phyloP scores from a whole-genome alignment of 2,113 vertebrate species.

The Poecile atricapillus region DNA sequence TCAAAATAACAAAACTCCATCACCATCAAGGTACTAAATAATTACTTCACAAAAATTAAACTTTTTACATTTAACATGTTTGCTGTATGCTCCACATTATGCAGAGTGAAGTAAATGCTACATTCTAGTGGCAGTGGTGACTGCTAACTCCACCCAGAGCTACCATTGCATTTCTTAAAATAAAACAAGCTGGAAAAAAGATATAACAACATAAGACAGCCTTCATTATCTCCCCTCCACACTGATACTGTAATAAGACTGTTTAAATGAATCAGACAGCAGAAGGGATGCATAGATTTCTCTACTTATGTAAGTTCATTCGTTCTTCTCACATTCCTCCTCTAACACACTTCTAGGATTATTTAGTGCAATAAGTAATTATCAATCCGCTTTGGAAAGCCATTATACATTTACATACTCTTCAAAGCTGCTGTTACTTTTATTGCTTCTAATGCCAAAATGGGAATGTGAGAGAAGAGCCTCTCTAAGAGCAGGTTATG shows the following conservation, averaged over 20 bases:
- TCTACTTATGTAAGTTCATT: conserved; percentile 34
- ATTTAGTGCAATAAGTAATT: conserved; percentile 51
- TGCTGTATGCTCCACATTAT: not conserved
- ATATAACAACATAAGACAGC: conserved; percentile 22
- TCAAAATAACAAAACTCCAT: not conserved
- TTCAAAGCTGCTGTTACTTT: conserved; percentile 33
- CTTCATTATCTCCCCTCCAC: conserved; percentile 45
- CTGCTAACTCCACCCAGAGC: not conserved
- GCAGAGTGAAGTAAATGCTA: not conserved
- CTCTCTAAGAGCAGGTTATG: conserved; percentile 46
- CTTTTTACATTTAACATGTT: not conserved
- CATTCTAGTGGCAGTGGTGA: not conserved
- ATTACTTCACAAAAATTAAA: not conserved
- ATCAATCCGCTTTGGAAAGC: conserved; percentile 44
- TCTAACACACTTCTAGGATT: not conserved
- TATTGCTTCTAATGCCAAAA: conserved; percentile 56
- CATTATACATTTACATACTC: conserved; percentile 6
- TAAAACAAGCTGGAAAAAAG: conserved; percentile 22
- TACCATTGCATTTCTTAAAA: conserved; percentile 31
- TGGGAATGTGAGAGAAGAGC: conserved; percentile 23
- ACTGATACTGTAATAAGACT: conserved; percentile 45
- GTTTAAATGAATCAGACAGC: conserved; percentile 55
- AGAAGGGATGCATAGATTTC: conserved; percentile 52
- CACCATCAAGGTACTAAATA: not conserved
- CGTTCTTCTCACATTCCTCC: conserved; percentile 20